Evolutionary conservation across 2,888 invertebrate genomes (phyloP), one percentile per base, ranked within the genome.

Genomic region (Ornithoptera priamus): DNA sequence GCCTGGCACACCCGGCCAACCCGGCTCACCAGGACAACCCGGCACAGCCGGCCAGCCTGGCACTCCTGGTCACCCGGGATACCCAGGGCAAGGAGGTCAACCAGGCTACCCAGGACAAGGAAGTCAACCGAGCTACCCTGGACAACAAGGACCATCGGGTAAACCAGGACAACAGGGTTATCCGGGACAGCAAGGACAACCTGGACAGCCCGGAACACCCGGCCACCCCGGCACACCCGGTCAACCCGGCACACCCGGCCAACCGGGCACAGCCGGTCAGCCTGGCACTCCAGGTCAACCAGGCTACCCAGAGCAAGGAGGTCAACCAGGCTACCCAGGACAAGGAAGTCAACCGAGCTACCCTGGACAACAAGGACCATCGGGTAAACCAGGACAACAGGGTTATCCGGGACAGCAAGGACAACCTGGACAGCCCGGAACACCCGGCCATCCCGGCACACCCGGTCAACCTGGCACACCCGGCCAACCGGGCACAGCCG

Each of bases 91-190:
- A 15, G 72, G 74, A 78, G 74, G 74, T 78, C 71, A 75, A 3
- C 79, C 80, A 5, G 81, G 85, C 10, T 68, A 76, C 0, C 82
- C 87, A 0, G 85, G 84, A 5, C 67, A 74, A 5, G 79, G 81
- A 39, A 75, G 77, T 24, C 67, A 77, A 8, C 77, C 75, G 12
- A 73, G 73, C 5, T n/a, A 20, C 18, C 80, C 76, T 18, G 81
- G 79, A 63, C 70, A 73, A 0, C 77, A 77, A 8, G 78, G 79
- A 3, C 58, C 60, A 15, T 64, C 74, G 50, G 74, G 74, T 73
- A 59, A 71, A 18, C 69, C 71, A 1, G 89, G 83, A 6, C 2
- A 79, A 80, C 8, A 89, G 88, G 0, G 92, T 22, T 22, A 22
- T 22, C 22, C 22, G 22, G 22, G 22, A 22, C 22, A 22, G 22